These are phyloP conservation scores for Sebastes nivosus DNA, from an alignment of 2,797 vertebrate genomes.

Conservation along the genomic window DNA sequence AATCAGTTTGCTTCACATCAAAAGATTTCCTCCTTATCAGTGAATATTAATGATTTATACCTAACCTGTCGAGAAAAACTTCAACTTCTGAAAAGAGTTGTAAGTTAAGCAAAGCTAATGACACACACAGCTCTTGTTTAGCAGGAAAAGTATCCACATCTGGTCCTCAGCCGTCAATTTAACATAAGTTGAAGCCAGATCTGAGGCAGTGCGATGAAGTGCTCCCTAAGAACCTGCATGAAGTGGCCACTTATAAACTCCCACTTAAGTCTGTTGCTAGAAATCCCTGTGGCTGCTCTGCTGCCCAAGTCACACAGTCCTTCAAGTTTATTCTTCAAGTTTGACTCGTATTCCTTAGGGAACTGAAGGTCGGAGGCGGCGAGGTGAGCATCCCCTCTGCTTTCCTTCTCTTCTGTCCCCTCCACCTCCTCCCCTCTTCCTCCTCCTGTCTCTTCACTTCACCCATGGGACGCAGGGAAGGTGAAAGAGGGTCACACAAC, in stretches of 20 bases:
- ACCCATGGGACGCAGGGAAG: conserved; percentile 67
- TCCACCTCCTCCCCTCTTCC: background rate
- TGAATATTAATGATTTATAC: conserved; percentile 21
- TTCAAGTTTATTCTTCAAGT: conserved; percentile 66
- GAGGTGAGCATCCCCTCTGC: conserved; percentile 44
- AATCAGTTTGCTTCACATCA: conserved; percentile 34
- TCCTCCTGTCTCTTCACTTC: conserved; percentile 45
- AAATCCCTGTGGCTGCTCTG: conserved; percentile 28
- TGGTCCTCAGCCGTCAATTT: conserved; percentile 18
- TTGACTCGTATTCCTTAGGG: conserved; percentile 63
- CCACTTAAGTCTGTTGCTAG: conserved; percentile 10
- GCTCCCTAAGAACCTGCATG: conserved; percentile 7
- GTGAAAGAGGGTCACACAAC: conserved; percentile 60
- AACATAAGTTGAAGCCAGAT: conserved; percentile 5
- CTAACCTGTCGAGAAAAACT: conserved; percentile 14
- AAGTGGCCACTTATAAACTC: conserved; percentile 48
- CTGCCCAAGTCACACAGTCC: conserved; percentile 52
- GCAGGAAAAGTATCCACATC: conserved; percentile 6
- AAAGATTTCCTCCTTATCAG: background rate
- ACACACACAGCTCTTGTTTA: conserved; percentile 1
- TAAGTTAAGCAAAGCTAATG: background rate
- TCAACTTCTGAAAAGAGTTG: background rate
- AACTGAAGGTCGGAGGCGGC: conserved; percentile 57
- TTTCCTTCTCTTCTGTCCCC: conserved; percentile 15
- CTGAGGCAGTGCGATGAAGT: background rate